Base-by-base conservation (phyloP, 1,140 invertebrate genomes). In the Lordiphosa collinella region DNA sequence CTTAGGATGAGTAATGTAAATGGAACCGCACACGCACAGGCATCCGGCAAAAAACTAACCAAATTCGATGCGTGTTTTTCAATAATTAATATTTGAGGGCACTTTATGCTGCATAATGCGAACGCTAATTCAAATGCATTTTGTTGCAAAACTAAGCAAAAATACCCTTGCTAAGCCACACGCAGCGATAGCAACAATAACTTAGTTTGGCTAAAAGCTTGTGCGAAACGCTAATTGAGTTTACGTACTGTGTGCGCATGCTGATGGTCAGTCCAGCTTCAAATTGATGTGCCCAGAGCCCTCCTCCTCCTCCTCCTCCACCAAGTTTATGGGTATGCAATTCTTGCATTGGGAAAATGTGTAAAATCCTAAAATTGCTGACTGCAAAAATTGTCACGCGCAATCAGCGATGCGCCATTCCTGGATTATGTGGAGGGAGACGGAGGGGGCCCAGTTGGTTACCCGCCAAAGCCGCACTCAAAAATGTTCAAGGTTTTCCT, bases 191-290 rank as follows among this genome's bases (percentile, higher is more conserved):
- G 48, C 61, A 71, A 71, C 68, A 63, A 72, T 80, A 80, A 80
- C 78, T 64, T 58, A 76, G 66, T 82, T 82, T 80, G 67, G 57
- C 71, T 80, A 80, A 82, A 82, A 80, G 76, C 76, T 63, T 71
- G 76, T 52, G 43, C 67, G 22, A 31, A 60, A 56, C 76, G 71
- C 66, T 80, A 80, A 80, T 80, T 82, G 76, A 82, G 71, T 80
- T 80, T 74, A 52, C 57, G 18, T 18, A 18, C 18, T 18, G 3
- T 18, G 18, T 46, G 22, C 60, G 65, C 36, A 32, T 48, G 57
- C 43, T 34, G 46, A 40, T 66, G 46, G 11, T 22, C 49, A 14
- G 12, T 9, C 12, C 34, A 35, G 46, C 34, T 53, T 49, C 18
- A 3, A 18, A 18, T n/a, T n/a, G n/a, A n/a, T n/a, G n/a, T n/a